Base-by-base conservation (phyloP, 2,797 vertebrate genomes). In the Rhinichthys osculus region DNA sequence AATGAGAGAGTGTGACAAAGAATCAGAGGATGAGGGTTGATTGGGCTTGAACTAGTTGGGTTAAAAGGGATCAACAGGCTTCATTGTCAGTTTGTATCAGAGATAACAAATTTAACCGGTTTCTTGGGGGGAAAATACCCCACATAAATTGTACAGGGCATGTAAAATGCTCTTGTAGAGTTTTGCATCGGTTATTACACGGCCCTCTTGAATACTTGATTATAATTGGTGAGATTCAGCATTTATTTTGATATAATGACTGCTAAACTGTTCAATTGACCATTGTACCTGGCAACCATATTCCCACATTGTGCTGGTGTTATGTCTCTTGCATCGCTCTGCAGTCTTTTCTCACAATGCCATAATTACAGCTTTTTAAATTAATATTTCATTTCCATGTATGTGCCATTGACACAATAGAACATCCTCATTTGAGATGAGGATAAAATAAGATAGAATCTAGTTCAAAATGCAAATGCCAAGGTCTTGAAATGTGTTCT, bases 11-110 rank as follows among this genome's bases (percentile, higher is more conserved):
- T 84, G 66, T 88, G 81, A 67, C 52, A 47, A 50, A 72, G 70
- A 88, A 83, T 72, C 67, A 78, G 66, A 62, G 27, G 83, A 62
- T 54, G 77, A 73, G 59, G 78, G 72, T 40, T 84, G 88, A 89
- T 90, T 89, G 67, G 67, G 83, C 72, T 76, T 86, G 67, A 35
- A 78, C 77, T 82, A 86, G 82, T 38, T 23, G 21, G 66, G 64
- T 78, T 79, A 85, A 59, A 87, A 87, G 79, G 54, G 62, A 80
- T 80, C 78, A 70, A 54, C 79, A 81, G 38, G 38, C 44, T 54
- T 50, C 19, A 30, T 21, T 47, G 17, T 14, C 9, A 64, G 4
- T 64, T n/a, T 64, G 40, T 30, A 44, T 79, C 40, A 30, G n/a
- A 42, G 40, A 17, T 6, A 13, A n/a, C n/a, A 78, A 64, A 78